Evolutionary conservation across 2,113 vertebrate genomes (phyloP).

Genomic region (Psilopogon haemacephalus): DNA sequence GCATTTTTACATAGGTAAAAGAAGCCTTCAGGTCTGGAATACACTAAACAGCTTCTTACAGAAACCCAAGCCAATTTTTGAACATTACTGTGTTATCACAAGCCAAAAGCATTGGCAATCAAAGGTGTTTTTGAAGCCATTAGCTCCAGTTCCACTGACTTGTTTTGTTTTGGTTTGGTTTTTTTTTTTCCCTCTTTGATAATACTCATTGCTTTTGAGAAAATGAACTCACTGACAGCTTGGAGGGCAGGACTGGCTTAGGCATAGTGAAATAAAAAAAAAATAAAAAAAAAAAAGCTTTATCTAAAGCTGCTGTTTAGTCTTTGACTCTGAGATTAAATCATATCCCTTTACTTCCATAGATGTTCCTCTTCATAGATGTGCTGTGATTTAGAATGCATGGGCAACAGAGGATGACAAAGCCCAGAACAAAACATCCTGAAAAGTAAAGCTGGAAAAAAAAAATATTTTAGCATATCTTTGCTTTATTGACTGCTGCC

Average conservation of each 20-base stretch:
- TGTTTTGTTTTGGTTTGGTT: neutral
- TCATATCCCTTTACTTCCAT: neutral
- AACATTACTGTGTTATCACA: neutral
- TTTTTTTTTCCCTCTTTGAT: neutral
- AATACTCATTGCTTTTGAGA: constrained; percentile 21
- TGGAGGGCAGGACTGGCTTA: constrained; percentile 30
- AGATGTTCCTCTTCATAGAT: neutral
- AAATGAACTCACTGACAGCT: constrained; percentile 21
- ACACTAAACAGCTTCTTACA: neutral
- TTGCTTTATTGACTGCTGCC: neutral
- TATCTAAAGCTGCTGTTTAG: neutral
- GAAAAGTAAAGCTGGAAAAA: neutral
- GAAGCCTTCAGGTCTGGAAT: constrained; percentile 8
- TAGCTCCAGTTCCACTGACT: neutral
- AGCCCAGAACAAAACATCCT: neutral
- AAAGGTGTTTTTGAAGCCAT: constrained; percentile 24
- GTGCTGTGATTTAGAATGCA: neutral
- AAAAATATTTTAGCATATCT: neutral
- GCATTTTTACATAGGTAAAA: constrained; percentile 2
- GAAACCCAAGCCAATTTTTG: constrained; percentile 14
- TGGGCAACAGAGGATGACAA: neutral
- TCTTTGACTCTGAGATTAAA: constrained; percentile 17
- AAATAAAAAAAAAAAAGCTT: neutral
- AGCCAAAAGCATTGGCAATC: constrained; percentile 47
- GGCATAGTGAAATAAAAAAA: neutral